Evolutionary conservation across 2,113 vertebrate species (phyloP).

Genomic region (Oryzias javanicus): DNA sequence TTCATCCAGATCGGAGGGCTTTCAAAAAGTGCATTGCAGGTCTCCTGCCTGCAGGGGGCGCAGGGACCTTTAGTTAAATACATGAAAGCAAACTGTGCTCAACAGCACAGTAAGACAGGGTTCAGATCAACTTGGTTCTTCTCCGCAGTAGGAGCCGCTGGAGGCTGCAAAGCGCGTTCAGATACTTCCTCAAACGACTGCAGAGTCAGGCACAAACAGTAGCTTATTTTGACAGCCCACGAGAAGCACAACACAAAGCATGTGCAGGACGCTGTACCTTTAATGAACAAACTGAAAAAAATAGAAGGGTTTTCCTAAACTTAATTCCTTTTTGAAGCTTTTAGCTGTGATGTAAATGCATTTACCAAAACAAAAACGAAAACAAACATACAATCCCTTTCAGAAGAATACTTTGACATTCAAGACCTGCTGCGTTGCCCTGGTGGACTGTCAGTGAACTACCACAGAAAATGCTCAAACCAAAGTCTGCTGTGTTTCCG

Average conservation of each 20-base stretch:
- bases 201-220: conserved; percentile 56
- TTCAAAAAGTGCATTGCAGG: neutral
- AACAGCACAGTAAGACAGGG: no score
- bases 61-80: neutral
- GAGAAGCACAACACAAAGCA: conserved; percentile 58
- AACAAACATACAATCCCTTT: conserved; percentile 58
- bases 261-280: conserved; percentile 76
- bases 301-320: conserved; percentile 29
- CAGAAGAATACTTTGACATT: conserved; percentile 66
- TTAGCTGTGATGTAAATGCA: conserved; percentile 31
- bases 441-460: conserved; percentile 38
- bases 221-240: conserved; percentile 62
- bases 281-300: conserved; percentile 59
- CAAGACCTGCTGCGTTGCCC: conserved; percentile 46
- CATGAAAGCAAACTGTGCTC: neutral
- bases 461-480: conserved; percentile 6
- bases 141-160: no score
- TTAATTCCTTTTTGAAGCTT: conserved; percentile 35
- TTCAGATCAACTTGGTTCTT: no score
- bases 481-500: conserved; percentile 23
- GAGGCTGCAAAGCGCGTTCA: conserved; percentile 16
- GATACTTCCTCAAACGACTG: conserved; percentile 52
- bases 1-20: no score
- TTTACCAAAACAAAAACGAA: conserved; percentile 29
- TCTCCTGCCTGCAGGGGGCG: conserved; percentile 53